Conservation (phyloP, 2,888 invertebrate genomes). For the Stegana nigrithorax region DNA sequence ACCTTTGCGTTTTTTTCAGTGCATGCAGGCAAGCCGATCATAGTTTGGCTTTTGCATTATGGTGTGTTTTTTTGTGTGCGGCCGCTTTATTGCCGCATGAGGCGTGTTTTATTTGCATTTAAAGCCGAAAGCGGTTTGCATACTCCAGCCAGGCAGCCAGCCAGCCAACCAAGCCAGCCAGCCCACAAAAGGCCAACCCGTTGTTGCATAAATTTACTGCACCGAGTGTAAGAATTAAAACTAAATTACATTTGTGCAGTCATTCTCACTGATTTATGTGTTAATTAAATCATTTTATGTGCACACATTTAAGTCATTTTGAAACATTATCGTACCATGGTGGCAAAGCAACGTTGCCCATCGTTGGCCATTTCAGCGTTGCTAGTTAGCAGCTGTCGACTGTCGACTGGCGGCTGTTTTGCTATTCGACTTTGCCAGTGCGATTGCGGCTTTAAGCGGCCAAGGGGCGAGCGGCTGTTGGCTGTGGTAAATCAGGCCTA, state of each 20-base stretch:
- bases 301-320: conserved; percentile 47
- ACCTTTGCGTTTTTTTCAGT: no score
- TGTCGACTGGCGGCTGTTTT: neutral
- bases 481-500: neutral
- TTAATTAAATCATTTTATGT: conserved; percentile 63
- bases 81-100: neutral
- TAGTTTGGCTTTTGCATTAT: no score
- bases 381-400: neutral
- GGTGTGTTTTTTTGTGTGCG: neutral
- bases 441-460: neutral
- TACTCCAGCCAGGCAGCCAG: no score
- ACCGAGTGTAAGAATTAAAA: conserved; percentile 49
- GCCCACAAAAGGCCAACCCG: no score
- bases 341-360: no score
- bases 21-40: no score
- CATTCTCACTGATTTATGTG: conserved; percentile 58
- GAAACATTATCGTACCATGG: no score
- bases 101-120: conserved; percentile 2
- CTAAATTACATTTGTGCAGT: conserved; percentile 53
- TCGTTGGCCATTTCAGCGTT: neutral
- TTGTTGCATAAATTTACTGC: conserved; percentile 1
- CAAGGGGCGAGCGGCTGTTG: neutral
- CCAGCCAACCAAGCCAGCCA: neutral
- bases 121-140: neutral
- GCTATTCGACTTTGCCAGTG: neutral